Evolutionary conservation across 1,140 invertebrate species (phyloP).

Genomic region (Diuraphis noxia): DNA sequence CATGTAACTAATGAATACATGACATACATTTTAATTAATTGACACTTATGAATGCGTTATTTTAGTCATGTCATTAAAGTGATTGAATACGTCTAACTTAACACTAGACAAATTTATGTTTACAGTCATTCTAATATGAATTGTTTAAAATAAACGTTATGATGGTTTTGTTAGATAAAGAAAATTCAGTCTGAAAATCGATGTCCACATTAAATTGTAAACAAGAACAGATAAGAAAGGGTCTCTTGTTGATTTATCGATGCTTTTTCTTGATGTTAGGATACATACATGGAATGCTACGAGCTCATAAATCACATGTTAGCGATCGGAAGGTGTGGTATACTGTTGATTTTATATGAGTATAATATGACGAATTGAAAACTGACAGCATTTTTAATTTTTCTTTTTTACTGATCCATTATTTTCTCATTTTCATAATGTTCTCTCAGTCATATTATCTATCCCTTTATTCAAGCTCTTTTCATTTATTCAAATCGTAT

Average conservation of each 20-base stretch:
- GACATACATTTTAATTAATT: background rate
- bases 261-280: background rate
- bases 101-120: background rate
- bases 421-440: background rate
- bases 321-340: background rate
- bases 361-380: no score
- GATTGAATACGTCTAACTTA: background rate
- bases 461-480: background rate
- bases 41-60: background rate
- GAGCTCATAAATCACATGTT: background rate
- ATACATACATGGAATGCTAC: background rate
- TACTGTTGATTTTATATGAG: background rate
- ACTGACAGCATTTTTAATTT: background rate
- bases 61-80: background rate
- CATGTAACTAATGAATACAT: no score
- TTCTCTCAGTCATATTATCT: background rate
- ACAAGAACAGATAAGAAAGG: background rate
- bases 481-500: background rate
- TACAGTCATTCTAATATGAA: background rate
- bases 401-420: background rate
- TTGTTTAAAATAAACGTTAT: background rate
- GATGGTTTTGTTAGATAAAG: background rate
- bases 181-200: background rate
- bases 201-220: background rate
- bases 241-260: conserved; percentile 12